Evolutionary conservation across 2,797 vertebrate genomes (phyloP).

Genomic region (Mormyrus hasselquistii): DNA sequence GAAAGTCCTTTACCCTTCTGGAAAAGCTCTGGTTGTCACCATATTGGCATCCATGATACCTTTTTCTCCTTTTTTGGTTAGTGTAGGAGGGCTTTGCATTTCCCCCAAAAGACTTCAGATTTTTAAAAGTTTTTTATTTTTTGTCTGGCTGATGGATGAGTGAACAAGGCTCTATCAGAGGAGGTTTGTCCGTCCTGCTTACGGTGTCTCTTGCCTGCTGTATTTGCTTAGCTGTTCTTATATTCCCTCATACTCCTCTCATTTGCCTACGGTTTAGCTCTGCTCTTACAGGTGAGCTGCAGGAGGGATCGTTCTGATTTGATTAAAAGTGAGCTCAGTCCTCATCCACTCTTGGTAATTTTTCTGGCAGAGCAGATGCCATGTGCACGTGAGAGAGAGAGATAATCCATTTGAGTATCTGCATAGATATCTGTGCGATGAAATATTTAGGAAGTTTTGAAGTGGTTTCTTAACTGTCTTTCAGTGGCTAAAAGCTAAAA

Average conservation of each 20-base stretch:
- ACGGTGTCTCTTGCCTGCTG: background rate
- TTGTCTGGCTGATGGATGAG: background rate
- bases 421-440: background rate
- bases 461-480: background rate
- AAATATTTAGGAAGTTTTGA: background rate
- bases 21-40: background rate
- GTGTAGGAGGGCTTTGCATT: background rate
- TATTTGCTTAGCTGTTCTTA: constrained; percentile 30
- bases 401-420: background rate
- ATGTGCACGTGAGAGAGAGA: background rate
- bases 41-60: background rate
- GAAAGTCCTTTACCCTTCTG: background rate
- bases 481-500: background rate
- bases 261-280: constrained; percentile 35
- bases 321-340: constrained; percentile 48
- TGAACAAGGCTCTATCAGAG: background rate
- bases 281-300: constrained; percentile 20
- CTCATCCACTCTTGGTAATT: constrained; percentile 36
- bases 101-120: background rate
- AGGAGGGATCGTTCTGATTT: background rate
- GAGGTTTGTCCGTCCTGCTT: background rate
- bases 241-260: constrained; percentile 27
- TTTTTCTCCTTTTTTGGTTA: background rate
- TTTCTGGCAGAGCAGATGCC: constrained; percentile 29
- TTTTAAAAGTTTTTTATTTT: background rate